Base-by-base conservation (phyloP, 2,888 invertebrate species). In the Cheilosia soror region DNA sequence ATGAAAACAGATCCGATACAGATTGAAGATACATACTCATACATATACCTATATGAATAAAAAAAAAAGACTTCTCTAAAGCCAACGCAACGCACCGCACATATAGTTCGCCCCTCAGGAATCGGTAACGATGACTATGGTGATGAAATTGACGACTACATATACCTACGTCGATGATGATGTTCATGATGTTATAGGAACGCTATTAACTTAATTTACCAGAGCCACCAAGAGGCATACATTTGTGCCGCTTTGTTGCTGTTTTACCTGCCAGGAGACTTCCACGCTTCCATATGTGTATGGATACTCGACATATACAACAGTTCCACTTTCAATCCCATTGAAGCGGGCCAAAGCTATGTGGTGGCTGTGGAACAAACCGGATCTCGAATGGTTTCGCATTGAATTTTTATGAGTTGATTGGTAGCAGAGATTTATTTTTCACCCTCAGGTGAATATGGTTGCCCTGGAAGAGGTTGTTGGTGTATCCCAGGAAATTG, bases 341-440 rank as follows among this genome's bases (percentile, higher is more conserved):
- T 68, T 73, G 68, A 78, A 73, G 25, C 55, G 77, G 53, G 42
- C 68, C 42, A 83, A 68, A 68, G 37, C 69, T 57, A 55, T 78
- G 62, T 57, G 66, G 66, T 63, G 79, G 42, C 49, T 47, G 58
- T 63, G 79, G 71, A 69, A 84, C 69, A 55, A 69, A 84, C 84
- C 75, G 75, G 75, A 84, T 75, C 79, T 73, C 69, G 69, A 69
- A 69, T 79, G 79, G 65, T 68, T 84, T 84, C 75, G 58, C 69
- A 84, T 84, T 63, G 79, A 79, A 84, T 84, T 84, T 84, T 84
- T 80, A 84, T 79, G 79, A 79, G 84, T 69, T 84, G 84, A 84
- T 84, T 79, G 84, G 84, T 75, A 79, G 63, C 78, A 75, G 73
- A 75, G 68, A 79, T 84, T 84, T 75, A 79, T 84, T 79, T 79